Evolutionary conservation across 2,888 invertebrate genomes (phyloP).

Genomic region (Noctua pronuba): DNA sequence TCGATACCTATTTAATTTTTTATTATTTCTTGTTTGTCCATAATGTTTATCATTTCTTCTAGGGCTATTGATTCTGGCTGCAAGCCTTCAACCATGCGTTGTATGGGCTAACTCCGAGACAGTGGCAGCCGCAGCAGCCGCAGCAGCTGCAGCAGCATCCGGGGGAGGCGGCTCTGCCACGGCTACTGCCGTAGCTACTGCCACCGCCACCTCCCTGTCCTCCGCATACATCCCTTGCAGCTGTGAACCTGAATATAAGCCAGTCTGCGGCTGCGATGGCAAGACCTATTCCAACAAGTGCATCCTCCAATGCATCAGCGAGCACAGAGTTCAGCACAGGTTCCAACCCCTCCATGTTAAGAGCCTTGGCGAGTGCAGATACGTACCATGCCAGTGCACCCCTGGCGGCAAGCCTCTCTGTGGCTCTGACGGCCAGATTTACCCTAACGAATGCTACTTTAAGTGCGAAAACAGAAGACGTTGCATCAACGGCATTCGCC

Average conservation of each 20-base stretch:
- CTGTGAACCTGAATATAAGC: slow-evolving; percentile 47
- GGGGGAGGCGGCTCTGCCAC: background rate
- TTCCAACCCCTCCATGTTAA: slow-evolving; percentile 33
- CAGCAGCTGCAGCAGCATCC: slow-evolving; percentile 3
- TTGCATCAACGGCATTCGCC: slow-evolving; percentile 17
- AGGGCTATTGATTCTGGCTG: slow-evolving; percentile 35
- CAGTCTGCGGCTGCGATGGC: slow-evolving; percentile 73
- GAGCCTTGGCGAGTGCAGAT: slow-evolving; percentile 63
- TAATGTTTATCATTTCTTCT: background rate
- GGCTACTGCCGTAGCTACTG: slow-evolving; percentile 1
- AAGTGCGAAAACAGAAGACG: slow-evolving; percentile 80
- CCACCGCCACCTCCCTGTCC: slow-evolving; percentile 4
- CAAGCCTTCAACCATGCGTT: slow-evolving; percentile 27
- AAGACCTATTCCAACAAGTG: slow-evolving; percentile 70
- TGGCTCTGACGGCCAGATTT: slow-evolving; percentile 92
- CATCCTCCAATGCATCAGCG: slow-evolving; percentile 64
- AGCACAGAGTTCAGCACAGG: slow-evolving; percentile 29
- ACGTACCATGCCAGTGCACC: slow-evolving; percentile 57
- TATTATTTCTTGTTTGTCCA: background rate
- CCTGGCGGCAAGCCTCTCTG: slow-evolving; percentile 87
- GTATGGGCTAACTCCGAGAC: slow-evolving; percentile 10
- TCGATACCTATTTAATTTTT: background rate
- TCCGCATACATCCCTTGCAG: slow-evolving; percentile 35
- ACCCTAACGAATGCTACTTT: slow-evolving; percentile 91
- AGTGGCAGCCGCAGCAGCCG: background rate